A percentile compares a stretch with the other conserved stretches of the same genome.
Evolutionary conservation across 2,888 invertebrate species (phyloP).

Genomic region (Euproctis similis): DNA sequence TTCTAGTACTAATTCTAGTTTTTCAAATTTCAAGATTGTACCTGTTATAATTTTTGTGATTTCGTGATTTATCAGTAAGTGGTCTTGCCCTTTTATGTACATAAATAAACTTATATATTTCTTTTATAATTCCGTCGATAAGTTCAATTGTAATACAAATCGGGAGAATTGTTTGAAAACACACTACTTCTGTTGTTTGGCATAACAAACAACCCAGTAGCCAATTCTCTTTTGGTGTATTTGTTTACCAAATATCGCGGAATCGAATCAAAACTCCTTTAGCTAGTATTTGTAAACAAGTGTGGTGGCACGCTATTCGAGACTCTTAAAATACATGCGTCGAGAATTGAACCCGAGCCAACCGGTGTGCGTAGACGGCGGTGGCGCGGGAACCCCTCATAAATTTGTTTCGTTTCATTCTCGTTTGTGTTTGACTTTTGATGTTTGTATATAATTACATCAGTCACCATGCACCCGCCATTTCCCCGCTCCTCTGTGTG

Average conservation of each 20-base stretch:
- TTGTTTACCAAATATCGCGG: constrained; percentile 67
- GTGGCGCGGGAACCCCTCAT: constrained; percentile 53
- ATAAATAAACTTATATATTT: no score
- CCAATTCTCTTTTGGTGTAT: constrained; percentile 54
- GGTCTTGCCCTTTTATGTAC: no score
- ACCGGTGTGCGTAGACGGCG: constrained; percentile 69
- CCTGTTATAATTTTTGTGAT: no score
- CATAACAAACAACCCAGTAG: constrained; percentile 37
- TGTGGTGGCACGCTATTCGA: constrained; percentile 51
- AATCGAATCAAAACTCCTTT: constrained; percentile 65
- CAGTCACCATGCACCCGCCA: constrained; percentile 11
- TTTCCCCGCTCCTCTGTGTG: no score
- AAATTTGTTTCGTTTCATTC: constrained; percentile 66
- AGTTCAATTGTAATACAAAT: no score
- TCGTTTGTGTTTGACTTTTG: constrained; percentile 52
- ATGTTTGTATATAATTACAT: constrained; percentile 54
- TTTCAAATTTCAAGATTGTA: no score
- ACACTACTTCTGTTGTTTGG: no score
- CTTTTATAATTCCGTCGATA: no score
- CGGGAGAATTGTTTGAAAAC: no score
- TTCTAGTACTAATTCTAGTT: no score
- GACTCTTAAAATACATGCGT: constrained; percentile 69
- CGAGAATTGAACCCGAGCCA: constrained; percentile 71
- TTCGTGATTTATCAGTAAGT: no score
- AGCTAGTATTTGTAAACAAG: constrained; percentile 74